A percentile compares a stretch with the other conserved stretches of the same genome.
Evolutionary conservation across 2,113 vertebrate genomes (phyloP).

Genomic region (Gnathonemus echidnorhynchus): DNA sequence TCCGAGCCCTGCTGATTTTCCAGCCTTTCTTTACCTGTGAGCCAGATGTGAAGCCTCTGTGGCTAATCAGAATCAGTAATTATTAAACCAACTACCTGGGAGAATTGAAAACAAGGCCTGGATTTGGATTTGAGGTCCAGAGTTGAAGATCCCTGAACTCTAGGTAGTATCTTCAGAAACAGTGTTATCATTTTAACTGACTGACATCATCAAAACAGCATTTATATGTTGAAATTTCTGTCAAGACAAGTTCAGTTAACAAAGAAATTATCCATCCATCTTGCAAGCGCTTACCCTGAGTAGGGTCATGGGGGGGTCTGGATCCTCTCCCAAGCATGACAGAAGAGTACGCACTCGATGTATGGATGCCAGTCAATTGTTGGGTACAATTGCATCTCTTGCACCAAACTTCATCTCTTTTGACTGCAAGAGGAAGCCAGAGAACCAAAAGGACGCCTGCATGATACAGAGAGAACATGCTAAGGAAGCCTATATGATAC

Average conservation of each 20-base stretch:
- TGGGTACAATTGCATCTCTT: too few relatives aligned
- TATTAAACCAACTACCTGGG: too few relatives aligned
- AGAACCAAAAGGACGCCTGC: not conserved
- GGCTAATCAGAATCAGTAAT: too few relatives aligned
- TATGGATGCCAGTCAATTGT: not conserved
- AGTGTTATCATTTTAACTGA: not conserved
- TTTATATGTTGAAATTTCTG: not conserved
- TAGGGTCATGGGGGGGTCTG: not conserved
- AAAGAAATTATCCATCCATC: not conserved
- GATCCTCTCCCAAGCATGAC: not conserved
- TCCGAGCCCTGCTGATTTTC: too few relatives aligned
- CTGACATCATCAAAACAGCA: not conserved
- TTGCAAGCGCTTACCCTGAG: not conserved
- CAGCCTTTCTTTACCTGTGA: too few relatives aligned
- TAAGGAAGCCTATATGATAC: too few relatives aligned
- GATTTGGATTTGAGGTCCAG: too few relatives aligned
- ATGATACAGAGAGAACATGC: not conserved
- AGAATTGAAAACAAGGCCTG: too few relatives aligned
- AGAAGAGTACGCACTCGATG: not conserved
- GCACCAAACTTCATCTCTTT: not conserved
- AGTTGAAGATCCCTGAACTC: not conserved
- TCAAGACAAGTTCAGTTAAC: not conserved
- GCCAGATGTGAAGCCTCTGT: too few relatives aligned
- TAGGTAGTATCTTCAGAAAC: not conserved
- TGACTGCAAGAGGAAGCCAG: not conserved